phyloP scores from a whole-genome alignment of 2,797 vertebrate genomes.

The Mastacembelus armatus region DNA sequence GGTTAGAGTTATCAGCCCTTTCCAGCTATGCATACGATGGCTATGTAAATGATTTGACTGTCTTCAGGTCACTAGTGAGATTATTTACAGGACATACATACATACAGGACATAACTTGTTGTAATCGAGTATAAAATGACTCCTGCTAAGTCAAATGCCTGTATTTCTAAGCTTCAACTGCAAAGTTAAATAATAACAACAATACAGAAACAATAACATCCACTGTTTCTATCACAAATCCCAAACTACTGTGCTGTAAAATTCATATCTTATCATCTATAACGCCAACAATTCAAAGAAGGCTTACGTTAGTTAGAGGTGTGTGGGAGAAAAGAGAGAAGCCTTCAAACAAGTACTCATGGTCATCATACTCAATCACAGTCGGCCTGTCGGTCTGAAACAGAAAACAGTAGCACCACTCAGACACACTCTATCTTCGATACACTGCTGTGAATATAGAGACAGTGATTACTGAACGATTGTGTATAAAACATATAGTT shows the following conservation, averaged over 20 bases:
- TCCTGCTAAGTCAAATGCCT: neutral
- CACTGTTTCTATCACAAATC: too few relatives aligned
- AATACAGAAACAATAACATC: too few relatives aligned
- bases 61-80: neutral
- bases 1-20: neutral
- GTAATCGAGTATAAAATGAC: neutral
- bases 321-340: conserved; percentile 98
- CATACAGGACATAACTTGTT: too few relatives aligned
- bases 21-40: too few relatives aligned
- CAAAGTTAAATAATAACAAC: conserved; percentile 9
- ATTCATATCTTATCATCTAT: neutral
- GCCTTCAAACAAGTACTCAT: conserved; percentile 99
- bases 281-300: neutral
- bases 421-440: neutral
- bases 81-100: too few relatives aligned
- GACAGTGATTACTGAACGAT: too few relatives aligned
- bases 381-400: conserved; percentile 95
- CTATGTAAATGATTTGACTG: too few relatives aligned
- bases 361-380: conserved; percentile 98
- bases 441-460: too few relatives aligned
- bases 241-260: conserved; percentile 3
- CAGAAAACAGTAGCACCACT: neutral
- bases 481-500: too few relatives aligned
- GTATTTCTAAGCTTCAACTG: too few relatives aligned
- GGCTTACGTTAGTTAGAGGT: conserved; percentile 91